These are phyloP conservation scores for Nephrocerus scutellatus DNA, from an alignment of 2,888 invertebrate genomes.

Conservation along the genomic window DNA sequence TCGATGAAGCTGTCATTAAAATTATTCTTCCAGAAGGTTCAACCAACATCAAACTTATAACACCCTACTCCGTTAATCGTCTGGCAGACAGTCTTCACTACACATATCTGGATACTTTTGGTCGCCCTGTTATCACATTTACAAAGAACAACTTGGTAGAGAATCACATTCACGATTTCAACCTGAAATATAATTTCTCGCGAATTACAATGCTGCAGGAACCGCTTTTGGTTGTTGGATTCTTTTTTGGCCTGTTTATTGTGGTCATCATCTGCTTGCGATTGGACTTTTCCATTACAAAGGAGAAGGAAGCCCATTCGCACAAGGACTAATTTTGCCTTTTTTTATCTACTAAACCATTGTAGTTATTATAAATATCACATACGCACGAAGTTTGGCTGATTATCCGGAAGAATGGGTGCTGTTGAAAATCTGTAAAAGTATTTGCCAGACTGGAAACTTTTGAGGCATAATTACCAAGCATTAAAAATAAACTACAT, in stretches of 20 bases:
- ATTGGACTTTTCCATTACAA: constrained; percentile 89
- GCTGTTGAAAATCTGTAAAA: no score
- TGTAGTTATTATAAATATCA: no score
- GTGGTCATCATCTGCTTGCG: constrained; percentile 89
- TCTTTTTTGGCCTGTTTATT: constrained; percentile 83
- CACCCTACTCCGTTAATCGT: constrained; percentile 75
- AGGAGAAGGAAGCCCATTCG: constrained; percentile 53
- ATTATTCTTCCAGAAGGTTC: constrained; percentile 93
- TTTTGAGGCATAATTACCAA: no score
- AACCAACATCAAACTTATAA: constrained; percentile 67
- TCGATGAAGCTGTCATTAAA: constrained; percentile 80
- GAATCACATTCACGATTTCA: constrained; percentile 92
- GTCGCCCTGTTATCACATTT: constrained; percentile 81
- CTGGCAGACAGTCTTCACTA: constrained; percentile 69
- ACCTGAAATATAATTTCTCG: constrained; percentile 82
- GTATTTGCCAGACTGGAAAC: no score
- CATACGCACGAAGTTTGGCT: no score
- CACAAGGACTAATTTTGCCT: constrained; percentile 52
- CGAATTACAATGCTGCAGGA: constrained; percentile 83
- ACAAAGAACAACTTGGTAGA: constrained; percentile 83
- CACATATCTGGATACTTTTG: constrained; percentile 92
- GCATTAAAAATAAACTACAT: no score
- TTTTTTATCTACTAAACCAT: no score
- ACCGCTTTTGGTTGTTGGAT: constrained; percentile 80
- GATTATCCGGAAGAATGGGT: no score